Evolutionary conservation across 2,113 vertebrate species (phyloP).

Genomic region (Gasterosteus nipponicus): DNA sequence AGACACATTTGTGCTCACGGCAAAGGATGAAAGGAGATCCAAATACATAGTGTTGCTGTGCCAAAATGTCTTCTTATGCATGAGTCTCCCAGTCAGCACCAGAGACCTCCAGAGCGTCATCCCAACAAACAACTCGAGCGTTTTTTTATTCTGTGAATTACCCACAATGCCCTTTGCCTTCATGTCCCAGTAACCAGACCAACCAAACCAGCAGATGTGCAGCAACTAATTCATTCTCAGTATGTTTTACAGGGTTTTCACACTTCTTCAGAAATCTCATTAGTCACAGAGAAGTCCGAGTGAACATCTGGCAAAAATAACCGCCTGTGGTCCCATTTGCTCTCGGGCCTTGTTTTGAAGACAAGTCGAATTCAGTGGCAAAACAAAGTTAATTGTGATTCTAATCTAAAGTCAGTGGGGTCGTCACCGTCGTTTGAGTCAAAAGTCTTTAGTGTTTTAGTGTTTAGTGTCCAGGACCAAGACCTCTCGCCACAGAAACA

Average conservation of each 20-base stretch:
- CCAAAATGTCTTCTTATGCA: neutral
- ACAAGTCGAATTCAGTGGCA: slow-evolving; percentile 30
- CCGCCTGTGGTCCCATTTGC: neutral
- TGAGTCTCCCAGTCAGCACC: neutral
- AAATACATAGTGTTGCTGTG: neutral
- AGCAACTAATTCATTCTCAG: slow-evolving; percentile 3
- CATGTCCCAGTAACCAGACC: slow-evolving; percentile 20
- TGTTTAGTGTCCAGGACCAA: neutral
- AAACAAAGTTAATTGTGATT: slow-evolving; percentile 43
- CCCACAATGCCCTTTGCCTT: neutral
- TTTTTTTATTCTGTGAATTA: neutral
- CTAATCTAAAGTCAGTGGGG: slow-evolving; percentile 31
- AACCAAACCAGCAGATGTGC: slow-evolving; percentile 16
- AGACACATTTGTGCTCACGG: neutral
- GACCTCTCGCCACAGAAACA: too few species aligned
- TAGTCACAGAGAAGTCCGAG: slow-evolving; percentile 17
- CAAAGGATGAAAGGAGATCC: neutral
- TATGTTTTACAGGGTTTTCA: neutral
- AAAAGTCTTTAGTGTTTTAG: neutral
- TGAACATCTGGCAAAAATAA: slow-evolving; percentile 33
- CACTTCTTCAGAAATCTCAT: slow-evolving; percentile 31
- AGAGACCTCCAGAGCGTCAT: neutral
- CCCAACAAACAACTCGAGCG: neutral
- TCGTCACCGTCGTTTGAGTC: neutral
- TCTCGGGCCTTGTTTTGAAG: slow-evolving; percentile 20